Percentiles rank a stretch among this genome's conserved stretches.
Conservation (phyloP, 2,888 invertebrate genomes). For the Coecobrya sp. region DNA sequence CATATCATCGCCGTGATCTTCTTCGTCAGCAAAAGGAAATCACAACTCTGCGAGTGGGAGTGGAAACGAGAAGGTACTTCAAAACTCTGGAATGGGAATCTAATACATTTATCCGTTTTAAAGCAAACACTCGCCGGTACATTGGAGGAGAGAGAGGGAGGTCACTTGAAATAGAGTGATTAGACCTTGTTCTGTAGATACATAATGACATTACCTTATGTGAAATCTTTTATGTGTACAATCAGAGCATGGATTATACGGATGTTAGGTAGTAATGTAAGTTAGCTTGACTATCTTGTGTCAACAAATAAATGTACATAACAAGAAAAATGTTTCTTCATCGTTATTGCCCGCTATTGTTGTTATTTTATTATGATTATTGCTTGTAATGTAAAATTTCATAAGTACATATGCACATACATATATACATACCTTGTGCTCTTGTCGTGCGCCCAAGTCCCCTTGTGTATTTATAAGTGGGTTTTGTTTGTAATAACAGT, state of each 20-base stretch:
- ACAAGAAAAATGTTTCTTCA: not conserved
- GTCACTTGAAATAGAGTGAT: conserved; percentile 42
- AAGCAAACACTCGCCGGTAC: not conserved
- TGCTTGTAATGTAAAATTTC: not conserved
- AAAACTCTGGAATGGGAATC: conserved; percentile 28
- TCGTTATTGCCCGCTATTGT: not conserved
- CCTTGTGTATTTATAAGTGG: too few relatives aligned
- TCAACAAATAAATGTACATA: too few relatives aligned
- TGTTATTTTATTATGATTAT: not conserved
- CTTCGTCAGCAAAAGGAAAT: not conserved
- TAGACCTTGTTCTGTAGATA: not conserved
- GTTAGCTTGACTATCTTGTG: too few relatives aligned
- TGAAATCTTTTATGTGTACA: not conserved
- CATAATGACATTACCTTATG: not conserved
- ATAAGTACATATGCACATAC: too few relatives aligned
- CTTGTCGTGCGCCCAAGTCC: too few relatives aligned
- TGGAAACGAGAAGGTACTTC: conserved; percentile 3
- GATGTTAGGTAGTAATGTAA: too few relatives aligned
- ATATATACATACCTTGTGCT: too few relatives aligned
- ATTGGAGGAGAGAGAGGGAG: not conserved
- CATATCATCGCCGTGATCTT: conserved; percentile 33
- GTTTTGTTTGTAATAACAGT: too few relatives aligned
- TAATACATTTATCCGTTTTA: conserved; percentile 6
- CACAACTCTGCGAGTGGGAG: not conserved
- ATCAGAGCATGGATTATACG: too few relatives aligned